Evolutionary conservation across 2,113 vertebrate genomes (phyloP).

Genomic region (Oryzias javanicus): DNA sequence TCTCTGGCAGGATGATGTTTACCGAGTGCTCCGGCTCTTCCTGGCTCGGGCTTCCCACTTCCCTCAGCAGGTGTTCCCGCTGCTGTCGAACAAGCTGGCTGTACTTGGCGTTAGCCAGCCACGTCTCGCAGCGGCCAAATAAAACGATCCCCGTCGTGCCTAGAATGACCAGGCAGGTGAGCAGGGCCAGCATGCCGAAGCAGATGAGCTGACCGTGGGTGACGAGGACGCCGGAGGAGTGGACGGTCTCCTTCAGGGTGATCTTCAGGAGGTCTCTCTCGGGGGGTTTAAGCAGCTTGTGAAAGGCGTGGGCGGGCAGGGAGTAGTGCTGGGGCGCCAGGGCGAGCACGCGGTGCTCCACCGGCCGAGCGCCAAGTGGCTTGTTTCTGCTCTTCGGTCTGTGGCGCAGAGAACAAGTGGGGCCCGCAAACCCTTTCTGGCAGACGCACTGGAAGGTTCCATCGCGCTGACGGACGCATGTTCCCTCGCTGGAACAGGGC

Average conservation of each 20-base stretch:
- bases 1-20: constrained; percentile 92
- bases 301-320: constrained; percentile 78
- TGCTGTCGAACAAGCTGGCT: constrained; percentile 85
- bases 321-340: constrained; percentile 74
- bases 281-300: constrained; percentile 76
- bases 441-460: constrained; percentile 83
- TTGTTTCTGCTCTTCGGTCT: constrained; percentile 50
- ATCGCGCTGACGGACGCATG: constrained; percentile 74
- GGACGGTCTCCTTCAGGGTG: constrained; percentile 86
- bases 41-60: constrained; percentile 72
- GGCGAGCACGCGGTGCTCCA: constrained; percentile 57
- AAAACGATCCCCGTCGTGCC: constrained; percentile 88
- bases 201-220: constrained; percentile 91
- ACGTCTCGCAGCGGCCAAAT: constrained; percentile 88
- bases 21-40: constrained; percentile 85
- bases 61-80: constrained; percentile 82
- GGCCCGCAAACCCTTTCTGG: constrained; percentile 78
- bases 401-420: constrained; percentile 73
- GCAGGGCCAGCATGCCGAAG: constrained; percentile 88
- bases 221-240: constrained; percentile 77
- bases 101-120: constrained; percentile 89
- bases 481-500: constrained; percentile 84
- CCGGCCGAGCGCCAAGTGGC: constrained; percentile 37
- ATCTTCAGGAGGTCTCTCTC: constrained; percentile 87
- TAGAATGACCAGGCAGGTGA: constrained; percentile 90